Conservation (phyloP, 2,888 invertebrate species). For the Neoitamus cyanurus region DNA sequence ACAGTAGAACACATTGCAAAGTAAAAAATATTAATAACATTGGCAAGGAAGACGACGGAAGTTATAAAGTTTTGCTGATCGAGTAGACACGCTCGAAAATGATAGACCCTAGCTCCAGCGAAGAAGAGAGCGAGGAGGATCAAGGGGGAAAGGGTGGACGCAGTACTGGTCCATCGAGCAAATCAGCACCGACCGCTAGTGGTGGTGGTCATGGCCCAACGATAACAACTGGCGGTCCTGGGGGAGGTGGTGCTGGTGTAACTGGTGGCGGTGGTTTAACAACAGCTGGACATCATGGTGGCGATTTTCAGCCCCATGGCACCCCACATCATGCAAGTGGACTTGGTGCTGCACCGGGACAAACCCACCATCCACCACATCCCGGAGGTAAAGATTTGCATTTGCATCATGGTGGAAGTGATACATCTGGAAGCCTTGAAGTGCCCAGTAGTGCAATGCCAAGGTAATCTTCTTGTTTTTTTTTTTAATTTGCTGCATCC, state of each 20-base stretch:
- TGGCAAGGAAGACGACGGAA: not conserved
- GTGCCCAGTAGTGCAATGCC: conserved; percentile 62
- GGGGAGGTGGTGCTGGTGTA: conserved; percentile 46
- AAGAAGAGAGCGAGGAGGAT: conserved; percentile 95
- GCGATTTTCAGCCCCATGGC: conserved; percentile 60
- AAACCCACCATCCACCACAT: conserved; percentile 56
- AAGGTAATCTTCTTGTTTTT: conserved; percentile 56
- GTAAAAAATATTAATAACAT: not conserved
- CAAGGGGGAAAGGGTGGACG: conserved; percentile 70
- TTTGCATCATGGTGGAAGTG: conserved; percentile 55
- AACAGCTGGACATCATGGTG: conserved; percentile 65
- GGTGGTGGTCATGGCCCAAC: conserved; percentile 53
- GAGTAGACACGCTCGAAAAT: conserved; percentile 67
- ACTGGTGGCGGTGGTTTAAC: conserved; percentile 52
- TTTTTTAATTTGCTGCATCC: not conserved
- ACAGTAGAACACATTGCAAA: not conserved
- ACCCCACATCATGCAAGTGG: conserved; percentile 61
- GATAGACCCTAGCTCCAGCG: conserved; percentile 97
- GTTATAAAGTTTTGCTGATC: not conserved
- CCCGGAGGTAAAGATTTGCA: conserved; percentile 54
- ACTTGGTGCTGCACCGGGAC: conserved; percentile 53
- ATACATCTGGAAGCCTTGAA: conserved; percentile 61
- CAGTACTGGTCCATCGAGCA: conserved; percentile 52
- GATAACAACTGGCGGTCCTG: conserved; percentile 50
- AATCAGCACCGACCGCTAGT: conserved; percentile 43